Conservation (phyloP, 2,888 invertebrate genomes). For the Eupithecia vulgata region DNA sequence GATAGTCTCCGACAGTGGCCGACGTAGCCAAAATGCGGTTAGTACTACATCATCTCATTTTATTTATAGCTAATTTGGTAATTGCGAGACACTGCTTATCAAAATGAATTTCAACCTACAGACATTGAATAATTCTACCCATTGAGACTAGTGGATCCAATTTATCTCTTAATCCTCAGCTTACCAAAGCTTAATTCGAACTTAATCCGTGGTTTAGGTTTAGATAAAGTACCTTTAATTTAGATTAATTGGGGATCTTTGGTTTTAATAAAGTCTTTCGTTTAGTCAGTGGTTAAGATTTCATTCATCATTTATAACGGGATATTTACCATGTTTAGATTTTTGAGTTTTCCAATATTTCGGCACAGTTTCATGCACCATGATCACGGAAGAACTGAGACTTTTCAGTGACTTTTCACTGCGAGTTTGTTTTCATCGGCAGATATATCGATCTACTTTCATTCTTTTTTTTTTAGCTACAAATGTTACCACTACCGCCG, state of each 20-base stretch:
- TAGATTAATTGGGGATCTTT: conserved; percentile 12
- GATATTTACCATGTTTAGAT: too few relatives aligned
- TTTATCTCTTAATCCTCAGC: conserved; percentile 11
- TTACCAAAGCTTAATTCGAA: conserved; percentile 15
- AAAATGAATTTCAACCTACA: not conserved
- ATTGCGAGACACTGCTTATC: not conserved
- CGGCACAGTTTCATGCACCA: too few relatives aligned
- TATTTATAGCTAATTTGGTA: not conserved
- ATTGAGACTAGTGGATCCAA: conserved; percentile 7
- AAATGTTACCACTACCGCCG: too few relatives aligned
- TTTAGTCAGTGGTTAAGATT: not conserved
- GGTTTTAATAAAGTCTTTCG: not conserved
- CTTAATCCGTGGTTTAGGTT: conserved; percentile 1
- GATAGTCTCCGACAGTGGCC: not conserved
- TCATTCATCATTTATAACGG: too few relatives aligned
- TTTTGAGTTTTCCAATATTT: too few relatives aligned
- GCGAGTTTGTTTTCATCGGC: too few relatives aligned
- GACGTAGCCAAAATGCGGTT: not conserved
- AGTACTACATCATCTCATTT: not conserved
- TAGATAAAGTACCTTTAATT: conserved; percentile 1
- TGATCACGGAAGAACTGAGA: too few relatives aligned
- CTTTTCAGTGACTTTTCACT: too few relatives aligned
- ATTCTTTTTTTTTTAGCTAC: too few relatives aligned
- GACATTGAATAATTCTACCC: conserved; percentile 7
- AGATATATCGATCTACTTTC: too few relatives aligned